Base-by-base conservation (phyloP, 2,797 vertebrate genomes). In the Sebastes minor region DNA sequence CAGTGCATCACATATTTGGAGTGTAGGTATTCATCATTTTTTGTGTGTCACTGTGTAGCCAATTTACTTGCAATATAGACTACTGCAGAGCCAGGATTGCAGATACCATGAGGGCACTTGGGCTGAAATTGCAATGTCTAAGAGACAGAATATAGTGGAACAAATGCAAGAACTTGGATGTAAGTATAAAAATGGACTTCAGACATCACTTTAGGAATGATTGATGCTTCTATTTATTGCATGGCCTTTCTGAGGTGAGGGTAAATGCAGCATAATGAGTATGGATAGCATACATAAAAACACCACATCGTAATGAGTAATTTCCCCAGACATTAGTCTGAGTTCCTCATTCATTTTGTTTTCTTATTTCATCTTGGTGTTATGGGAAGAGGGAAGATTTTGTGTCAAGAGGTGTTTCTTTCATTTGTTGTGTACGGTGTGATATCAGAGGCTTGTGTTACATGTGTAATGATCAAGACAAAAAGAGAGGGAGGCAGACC, bases 251-350 rank as follows among this genome's bases (percentile, higher is more conserved):
- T 59, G 65, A 73, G 62, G 27, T 61, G 6, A 82, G 49, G 63
- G 62, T 33, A 70, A 79, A 67, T 64, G 71, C 25, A 68, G 46
- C 35, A 38, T 33, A 35, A 77, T 55, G 56, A 62, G 22, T 55
- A 82, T 42, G 30, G 57, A 76, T 65, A 46, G 49, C 33, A 18
- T 27, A 33, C 27, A 71, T 66, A 73, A 84, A 79, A 83, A 82
- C 53, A 63, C 14, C 14, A 42, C 38, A 16, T 12, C 4, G 57
- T 77, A 84, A 88, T 89, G 74, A 78, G 68, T 85, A 73, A 86
- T 89, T 85, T 81, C 82, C 67, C 72, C 71, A 57, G 80, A 79
- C 76, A 30, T 83, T 57, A 72, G 59, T 62, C 60, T 69, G 70
- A 80, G 32, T 68, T 62, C 80, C 60, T 73, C 25, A n/a, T 78